Evolutionary conservation across 2,888 invertebrate genomes (phyloP), one percentile per base, ranked within the genome.

Genomic region (Coenonympha arcania): DNA sequence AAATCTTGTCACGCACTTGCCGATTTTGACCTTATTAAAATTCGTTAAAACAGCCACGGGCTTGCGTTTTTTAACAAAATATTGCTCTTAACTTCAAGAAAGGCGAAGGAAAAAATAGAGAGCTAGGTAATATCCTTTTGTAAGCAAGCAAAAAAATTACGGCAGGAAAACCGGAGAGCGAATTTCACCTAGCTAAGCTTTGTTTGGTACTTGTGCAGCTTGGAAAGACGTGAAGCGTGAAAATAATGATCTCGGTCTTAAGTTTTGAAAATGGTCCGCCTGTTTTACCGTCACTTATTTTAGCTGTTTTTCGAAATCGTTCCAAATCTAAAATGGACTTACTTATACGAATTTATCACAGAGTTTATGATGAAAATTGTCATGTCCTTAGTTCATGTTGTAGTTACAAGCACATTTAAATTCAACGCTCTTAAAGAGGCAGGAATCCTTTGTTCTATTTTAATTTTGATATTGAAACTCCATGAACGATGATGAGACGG

Each of bases 171-270:
- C 31, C 15, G 34, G 16, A 24, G 34, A 22, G 33, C 9, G n/a
- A n/a, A 15, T 34, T 44, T 34, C 34, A 44, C 33, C 44, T 24
- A 24, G 44, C 22, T 34, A 44, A 24, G 44, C 44, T 34, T 44
- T 44, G 44, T 44, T 44, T 44, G 20, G 34, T 34, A n/a, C 18
- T 44, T 44, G 15, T 34, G n/a, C 44, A 20, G 24, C 34, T 36
- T 28, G 20, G 28, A 41, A 42, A 20, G 34, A 34, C 36, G 24
- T 28, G 48, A 36, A 42, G 48, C 48, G 28, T 48, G 36, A 48
- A 48, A 48, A 48, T 48, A 48, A 48, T 48, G 48, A 42, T 42
- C 41, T 34, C 34, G 48, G 41, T 42, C 28, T 28, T 36, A 42
- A 48, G 41, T 40, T 48, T 42, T 22, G 41, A 34, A 13, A 36